These are phyloP conservation scores for Cossypha heuglini DNA, from an alignment of 2,797 vertebrate genomes.

Conservation along the genomic window DNA sequence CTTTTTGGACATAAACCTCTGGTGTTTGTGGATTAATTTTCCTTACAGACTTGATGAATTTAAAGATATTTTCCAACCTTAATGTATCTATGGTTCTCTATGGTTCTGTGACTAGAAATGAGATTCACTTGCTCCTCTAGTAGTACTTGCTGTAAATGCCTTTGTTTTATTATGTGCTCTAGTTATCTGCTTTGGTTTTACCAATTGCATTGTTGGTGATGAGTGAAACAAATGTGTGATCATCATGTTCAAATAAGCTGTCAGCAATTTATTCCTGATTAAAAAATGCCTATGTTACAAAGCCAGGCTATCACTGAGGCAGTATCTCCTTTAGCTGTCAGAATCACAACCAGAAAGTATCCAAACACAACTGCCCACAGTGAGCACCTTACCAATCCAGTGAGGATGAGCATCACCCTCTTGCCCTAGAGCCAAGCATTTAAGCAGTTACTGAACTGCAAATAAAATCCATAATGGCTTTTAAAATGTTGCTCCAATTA, in stretches of 20 bases:
- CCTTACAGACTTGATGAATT: not conserved
- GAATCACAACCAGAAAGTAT: not conserved
- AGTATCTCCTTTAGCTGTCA: not conserved
- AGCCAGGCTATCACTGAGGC: not conserved
- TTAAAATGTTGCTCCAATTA: slow-evolving; percentile 11
- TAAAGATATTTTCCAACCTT: not conserved
- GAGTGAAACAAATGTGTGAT: not conserved
- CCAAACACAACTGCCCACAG: not conserved
- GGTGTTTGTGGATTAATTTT: too few species aligned
- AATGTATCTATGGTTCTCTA: not conserved
- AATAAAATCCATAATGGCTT: slow-evolving; percentile 10
- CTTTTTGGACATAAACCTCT: too few species aligned
- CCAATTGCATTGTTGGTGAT: not conserved
- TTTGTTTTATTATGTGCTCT: not conserved
- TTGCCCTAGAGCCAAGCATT: not conserved
- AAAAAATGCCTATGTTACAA: not conserved
- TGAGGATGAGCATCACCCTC: not conserved
- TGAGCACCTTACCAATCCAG: not conserved
- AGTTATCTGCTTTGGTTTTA: not conserved
- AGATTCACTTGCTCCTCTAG: not conserved
- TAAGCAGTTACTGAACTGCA: not conserved
- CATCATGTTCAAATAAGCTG: not conserved
- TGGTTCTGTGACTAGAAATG: not conserved
- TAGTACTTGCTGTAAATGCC: not conserved
- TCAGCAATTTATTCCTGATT: not conserved